Conservation (phyloP, 1,140 invertebrate species). For the Acromyrmex echinatior region DNA sequence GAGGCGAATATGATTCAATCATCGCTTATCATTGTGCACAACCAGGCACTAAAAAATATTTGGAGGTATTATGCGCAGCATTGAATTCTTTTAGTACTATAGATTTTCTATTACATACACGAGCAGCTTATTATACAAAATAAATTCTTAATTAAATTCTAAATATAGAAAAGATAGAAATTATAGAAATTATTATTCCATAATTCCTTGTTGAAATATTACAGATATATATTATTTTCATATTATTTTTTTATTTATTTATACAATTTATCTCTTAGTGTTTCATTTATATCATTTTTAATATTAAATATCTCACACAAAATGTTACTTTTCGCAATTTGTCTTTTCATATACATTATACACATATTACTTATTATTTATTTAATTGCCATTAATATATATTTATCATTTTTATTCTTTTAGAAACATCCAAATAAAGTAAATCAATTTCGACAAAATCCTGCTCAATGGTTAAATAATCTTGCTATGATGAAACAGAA, state of each 20-base stretch:
- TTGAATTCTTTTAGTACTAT: slow-evolving; percentile 28
- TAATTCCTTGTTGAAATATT: not conserved
- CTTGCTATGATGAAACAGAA: slow-evolving; percentile 92
- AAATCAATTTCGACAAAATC: slow-evolving; percentile 94
- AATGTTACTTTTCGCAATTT: not conserved
- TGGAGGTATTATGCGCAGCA: slow-evolving; percentile 90
- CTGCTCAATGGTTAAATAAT: slow-evolving; percentile 93
- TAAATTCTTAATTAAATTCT: not conserved
- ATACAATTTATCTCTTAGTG: slow-evolving; percentile 13
- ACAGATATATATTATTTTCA: slow-evolving; percentile 7
- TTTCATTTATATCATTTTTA: slow-evolving; percentile 1
- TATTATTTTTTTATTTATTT: not conserved
- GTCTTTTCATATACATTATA: not conserved
- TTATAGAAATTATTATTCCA: not conserved
- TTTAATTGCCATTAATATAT: slow-evolving; percentile 39
- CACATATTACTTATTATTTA: not conserved
- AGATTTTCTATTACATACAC: not conserved
- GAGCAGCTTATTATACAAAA: slow-evolving; percentile 28
- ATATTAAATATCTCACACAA: not conserved
- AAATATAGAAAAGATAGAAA: not conserved
- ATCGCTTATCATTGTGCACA: slow-evolving; percentile 98
- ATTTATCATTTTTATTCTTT: slow-evolving; percentile 73
- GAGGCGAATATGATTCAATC: slow-evolving; percentile 96
- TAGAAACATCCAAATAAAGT: slow-evolving; percentile 96
- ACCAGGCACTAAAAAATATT: slow-evolving; percentile 97